Base-by-base conservation (phyloP, 2,888 invertebrate genomes). In the Epistrophella euchroma region DNA sequence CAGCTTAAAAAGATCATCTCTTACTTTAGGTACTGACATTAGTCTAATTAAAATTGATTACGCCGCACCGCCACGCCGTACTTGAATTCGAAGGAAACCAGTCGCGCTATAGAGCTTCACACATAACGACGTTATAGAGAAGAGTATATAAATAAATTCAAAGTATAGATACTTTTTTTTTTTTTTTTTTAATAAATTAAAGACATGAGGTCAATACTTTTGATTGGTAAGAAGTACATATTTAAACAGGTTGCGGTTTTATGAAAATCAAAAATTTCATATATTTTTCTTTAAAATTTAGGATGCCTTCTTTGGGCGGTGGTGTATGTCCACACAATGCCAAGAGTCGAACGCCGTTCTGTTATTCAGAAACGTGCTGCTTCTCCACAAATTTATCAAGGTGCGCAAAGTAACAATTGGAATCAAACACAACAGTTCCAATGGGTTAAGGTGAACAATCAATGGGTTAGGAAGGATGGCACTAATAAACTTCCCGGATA, bases 361-460 rank as follows among this genome's bases (percentile, higher is more conserved):
- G 32, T 3, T 13, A 43, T 71, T 10, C 35, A 77, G 1, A 86
- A 86, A 28, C 73, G 86, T 3, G 74, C 84, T 15, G 62, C 83
- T 2, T 75, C 71, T 0, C 80, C 80, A 25, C 82, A 82, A 45
- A 5, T 56, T 4, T 81, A 68, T 56, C 74, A 50, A 37, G 40
- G 37, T 11, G 52, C 22, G 2, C 77, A 71, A 10, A 15, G 56
- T 11, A 40, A 40, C 13, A 77, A 81, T 37, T 35, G 28, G 52
- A 72, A 78, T 47, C 76, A 81, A 22, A 45, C 62, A 2, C 73
- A 78, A 47, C 68, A 82, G 2, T 86, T 86, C 55, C 86, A 86
- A 64, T 86, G 86, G 86, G 71, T 66, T 13, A 86, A 86, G 50
- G 82, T 78, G 1, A 78, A 86, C 50, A 78, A 78, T 40, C 86